Evolutionary conservation across 2,888 invertebrate species (phyloP), one percentile per base, ranked within the genome.

Genomic region (Brachynemurus nebulosus): DNA sequence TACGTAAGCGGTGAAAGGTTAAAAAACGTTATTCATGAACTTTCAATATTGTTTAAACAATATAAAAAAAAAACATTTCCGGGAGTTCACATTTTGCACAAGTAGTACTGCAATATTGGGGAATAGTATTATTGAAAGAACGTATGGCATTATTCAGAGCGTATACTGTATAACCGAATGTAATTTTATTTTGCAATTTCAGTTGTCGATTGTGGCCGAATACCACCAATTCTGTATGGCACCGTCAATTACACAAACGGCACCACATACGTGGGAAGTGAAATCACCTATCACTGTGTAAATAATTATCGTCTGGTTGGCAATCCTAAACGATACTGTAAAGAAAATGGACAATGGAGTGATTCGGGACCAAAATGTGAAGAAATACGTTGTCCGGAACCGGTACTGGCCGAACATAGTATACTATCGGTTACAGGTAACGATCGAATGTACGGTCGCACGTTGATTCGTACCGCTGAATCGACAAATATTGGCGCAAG

Each of bases 171-270:
- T n/a, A n/a, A n/a, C n/a, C n/a, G n/a, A n/a, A n/a, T n/a, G n/a
- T n/a, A n/a, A n/a, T n/a, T n/a, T n/a, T n/a, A n/a, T n/a, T n/a
- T n/a, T n/a, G n/a, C n/a, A n/a, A n/a, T n/a, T 36, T 19, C 20
- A 91, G 91, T 84, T 61, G 78, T 92, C 49, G 90, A 92, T 58
- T 92, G 92, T 59, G 91, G 89, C 5, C 79, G 85, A 57, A 79
- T 91, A 12, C 74, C 84, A 2, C 76, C 86, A 0, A 64, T 90
- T 52, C 73, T 81, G 0, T 86, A 84, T 57, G 92, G 91, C 4
- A 71, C 76, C 16, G 72, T 81, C 1, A 78, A 79, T 34, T 85
- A 91, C 53, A 62, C 76, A 1, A 84, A 86, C 55, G 80, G 76
- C 17, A 83, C 81, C 1, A 90, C 90, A 0, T 81, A 83, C 59